Conservation (phyloP, 64 coral and sea anemone species). For the Acropora yongei region DNA sequence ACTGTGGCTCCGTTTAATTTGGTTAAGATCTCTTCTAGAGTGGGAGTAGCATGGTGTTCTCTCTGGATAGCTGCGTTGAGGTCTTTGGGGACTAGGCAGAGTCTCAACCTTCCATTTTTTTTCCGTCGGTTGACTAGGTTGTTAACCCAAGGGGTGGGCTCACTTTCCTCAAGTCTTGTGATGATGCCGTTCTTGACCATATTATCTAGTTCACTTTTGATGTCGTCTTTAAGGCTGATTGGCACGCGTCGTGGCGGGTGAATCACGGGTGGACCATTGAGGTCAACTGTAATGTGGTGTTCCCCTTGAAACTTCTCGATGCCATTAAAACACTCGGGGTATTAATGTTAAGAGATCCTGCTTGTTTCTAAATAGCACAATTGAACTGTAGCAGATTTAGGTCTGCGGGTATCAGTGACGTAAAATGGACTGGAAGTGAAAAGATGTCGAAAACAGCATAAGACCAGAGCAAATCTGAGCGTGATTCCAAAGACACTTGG, state of each 20-base stretch:
- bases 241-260: slow-evolving; percentile 18
- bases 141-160: slow-evolving; percentile 36
- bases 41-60: slow-evolving; percentile 34
- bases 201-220: slow-evolving; percentile 45
- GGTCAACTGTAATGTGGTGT: slow-evolving; percentile 41
- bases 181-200: slow-evolving; percentile 48
- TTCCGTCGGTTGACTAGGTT: slow-evolving; percentile 39
- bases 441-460: no score
- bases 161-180: slow-evolving; percentile 33
- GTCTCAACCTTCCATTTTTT: slow-evolving; percentile 28
- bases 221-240: slow-evolving; percentile 41
- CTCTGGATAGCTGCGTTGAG: slow-evolving; percentile 53
- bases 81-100: slow-evolving; percentile 58
- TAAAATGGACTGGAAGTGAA: no score
- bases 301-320: slow-evolving; percentile 44
- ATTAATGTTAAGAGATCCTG: slow-evolving; percentile 22
- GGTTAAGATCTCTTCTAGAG: slow-evolving; percentile 36
- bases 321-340: slow-evolving; percentile 50
- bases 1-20: background rate
- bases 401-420: slow-evolving; percentile 34
- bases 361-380: slow-evolving; percentile 15
- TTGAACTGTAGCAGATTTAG: slow-evolving; percentile 17
- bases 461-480: no score
- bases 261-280: slow-evolving; percentile 11
- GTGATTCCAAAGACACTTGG: no score